Conservation (phyloP, 2,797 vertebrate species). For the Mionectes olivaceus region DNA sequence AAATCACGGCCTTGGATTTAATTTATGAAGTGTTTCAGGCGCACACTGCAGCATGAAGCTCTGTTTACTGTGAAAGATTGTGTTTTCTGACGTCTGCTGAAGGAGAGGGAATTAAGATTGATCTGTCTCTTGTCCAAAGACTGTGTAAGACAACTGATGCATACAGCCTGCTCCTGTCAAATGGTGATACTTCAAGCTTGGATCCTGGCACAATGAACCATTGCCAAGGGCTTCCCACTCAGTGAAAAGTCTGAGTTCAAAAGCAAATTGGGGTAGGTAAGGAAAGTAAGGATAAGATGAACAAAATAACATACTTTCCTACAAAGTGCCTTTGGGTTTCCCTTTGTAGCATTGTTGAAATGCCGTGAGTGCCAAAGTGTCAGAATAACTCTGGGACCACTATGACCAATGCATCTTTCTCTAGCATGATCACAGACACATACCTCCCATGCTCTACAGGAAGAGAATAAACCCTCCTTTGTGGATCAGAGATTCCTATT, state of each 20-base stretch:
- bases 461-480: background rate
- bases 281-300: background rate
- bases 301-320: background rate
- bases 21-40: conserved; percentile 69
- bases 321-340: background rate
- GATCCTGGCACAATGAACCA: background rate
- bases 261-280: background rate
- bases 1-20: conserved; percentile 54
- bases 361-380: background rate
- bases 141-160: conserved; percentile 35
- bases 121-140: conserved; percentile 38
- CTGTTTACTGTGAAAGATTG: conserved; percentile 56
- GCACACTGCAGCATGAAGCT: conserved; percentile 38
- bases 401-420: background rate
- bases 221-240: conserved; percentile 8
- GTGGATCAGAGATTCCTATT: background rate
- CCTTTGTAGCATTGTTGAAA: background rate
- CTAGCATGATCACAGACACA: background rate
- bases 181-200: conserved; percentile 1
- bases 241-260: background rate
- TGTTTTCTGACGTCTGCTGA: conserved; percentile 49
- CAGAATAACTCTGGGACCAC: background rate
- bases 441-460: background rate
- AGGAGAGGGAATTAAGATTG: conserved; percentile 54
- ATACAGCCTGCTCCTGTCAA: conserved; percentile 32